phyloP scores from a whole-genome alignment of 2,113 vertebrate species.

The Microcebus griseorufus region DNA sequence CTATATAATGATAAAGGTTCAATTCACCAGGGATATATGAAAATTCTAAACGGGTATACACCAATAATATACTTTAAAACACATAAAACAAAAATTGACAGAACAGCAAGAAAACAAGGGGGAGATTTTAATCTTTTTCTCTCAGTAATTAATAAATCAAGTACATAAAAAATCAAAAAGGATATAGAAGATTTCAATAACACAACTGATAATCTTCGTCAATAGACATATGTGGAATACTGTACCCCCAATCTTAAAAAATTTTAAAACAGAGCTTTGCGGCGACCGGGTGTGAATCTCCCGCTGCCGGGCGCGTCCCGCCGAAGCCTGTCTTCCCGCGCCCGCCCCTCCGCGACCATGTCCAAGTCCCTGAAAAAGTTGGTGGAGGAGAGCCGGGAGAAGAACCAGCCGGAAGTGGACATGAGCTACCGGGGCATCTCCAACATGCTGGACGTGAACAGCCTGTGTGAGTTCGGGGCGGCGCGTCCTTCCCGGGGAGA shows the following conservation, averaged over 20 bases:
- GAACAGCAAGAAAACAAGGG: neutral
- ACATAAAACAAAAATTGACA: neutral
- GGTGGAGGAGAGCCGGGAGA: constrained; percentile 97
- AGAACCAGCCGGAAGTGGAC: constrained; percentile 94
- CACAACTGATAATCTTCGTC: neutral
- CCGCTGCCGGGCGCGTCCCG: no score
- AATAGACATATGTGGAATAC: neutral
- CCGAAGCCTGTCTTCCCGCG: neutral
- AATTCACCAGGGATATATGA: neutral
- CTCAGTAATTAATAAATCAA: constrained; percentile 20
- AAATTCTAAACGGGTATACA: neutral
- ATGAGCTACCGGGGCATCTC: constrained; percentile 96
- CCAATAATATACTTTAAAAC: no score
- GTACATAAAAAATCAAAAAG: neutral
- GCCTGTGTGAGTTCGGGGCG: constrained; percentile 90
- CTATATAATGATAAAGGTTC: neutral
- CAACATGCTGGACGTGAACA: constrained; percentile 94
- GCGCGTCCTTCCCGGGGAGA: neutral
- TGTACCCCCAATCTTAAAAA: neutral
- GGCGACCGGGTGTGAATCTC: no score
- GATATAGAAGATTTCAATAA: neutral
- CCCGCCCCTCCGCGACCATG: constrained; percentile 85
- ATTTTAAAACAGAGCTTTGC: no score
- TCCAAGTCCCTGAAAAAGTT: constrained; percentile 98
- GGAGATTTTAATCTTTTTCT: neutral